Conservation (phyloP, 2,797 vertebrate species). For the Pteronotus mesoamericanus region DNA sequence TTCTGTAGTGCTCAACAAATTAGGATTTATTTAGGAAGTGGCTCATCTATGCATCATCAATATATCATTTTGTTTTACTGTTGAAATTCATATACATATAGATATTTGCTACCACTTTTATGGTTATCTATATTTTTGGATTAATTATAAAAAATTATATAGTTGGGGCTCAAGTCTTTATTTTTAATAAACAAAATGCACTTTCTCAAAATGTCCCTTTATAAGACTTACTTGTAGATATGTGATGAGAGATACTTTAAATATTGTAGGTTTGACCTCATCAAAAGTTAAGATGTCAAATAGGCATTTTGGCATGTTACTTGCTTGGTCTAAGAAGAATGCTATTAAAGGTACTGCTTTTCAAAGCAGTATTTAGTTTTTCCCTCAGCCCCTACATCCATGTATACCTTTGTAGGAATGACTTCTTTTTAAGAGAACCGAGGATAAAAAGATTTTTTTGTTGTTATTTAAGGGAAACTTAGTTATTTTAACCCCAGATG, state of each 20-base stretch:
- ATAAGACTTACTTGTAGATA: not conserved
- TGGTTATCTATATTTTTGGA: not conserved
- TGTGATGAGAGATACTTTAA: not conserved
- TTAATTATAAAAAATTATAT: not conserved
- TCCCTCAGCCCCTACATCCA: not conserved
- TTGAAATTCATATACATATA: not conserved
- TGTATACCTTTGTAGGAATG: not conserved
- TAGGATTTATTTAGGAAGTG: conserved; percentile 22
- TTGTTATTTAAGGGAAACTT: not conserved
- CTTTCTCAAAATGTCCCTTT: not conserved
- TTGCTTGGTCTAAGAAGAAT: not conserved
- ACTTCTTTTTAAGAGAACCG: not conserved
- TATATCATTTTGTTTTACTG: not conserved
- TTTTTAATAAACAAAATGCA: not conserved
- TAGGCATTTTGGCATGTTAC: not conserved
- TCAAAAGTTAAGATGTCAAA: not conserved
- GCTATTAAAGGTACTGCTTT: not conserved
- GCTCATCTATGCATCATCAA: not conserved
- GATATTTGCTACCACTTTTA: not conserved
- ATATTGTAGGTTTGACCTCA: not conserved
- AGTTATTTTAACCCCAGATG: not conserved
- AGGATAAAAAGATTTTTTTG: not conserved
- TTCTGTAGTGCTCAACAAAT: not conserved
- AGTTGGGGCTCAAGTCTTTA: not conserved
- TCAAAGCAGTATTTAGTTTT: not conserved